phyloP scores from a whole-genome alignment of 2,797 vertebrate genomes.

The Chelmon rostratus region DNA sequence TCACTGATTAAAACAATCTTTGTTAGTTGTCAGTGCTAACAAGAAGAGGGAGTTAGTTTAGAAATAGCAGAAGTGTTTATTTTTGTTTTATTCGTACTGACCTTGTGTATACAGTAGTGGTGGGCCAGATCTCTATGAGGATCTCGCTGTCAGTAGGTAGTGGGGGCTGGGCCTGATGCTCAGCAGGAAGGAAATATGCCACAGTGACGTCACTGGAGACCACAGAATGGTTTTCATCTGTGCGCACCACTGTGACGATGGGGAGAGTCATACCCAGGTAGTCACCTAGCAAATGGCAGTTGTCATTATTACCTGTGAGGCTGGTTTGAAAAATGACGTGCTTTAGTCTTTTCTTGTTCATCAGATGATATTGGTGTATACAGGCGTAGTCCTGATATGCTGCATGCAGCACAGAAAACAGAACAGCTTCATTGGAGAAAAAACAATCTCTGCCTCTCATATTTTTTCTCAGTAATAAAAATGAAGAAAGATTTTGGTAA shows the following conservation, averaged over 20 bases:
- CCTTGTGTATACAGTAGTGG: conserved; percentile 88
- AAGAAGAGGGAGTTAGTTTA: not conserved
- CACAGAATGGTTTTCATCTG: conserved; percentile 77
- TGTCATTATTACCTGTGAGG: not conserved
- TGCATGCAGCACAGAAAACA: no score
- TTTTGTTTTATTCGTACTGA: conserved; percentile 59
- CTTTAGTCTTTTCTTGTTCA: no score
- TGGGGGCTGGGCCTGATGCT: conserved; percentile 88
- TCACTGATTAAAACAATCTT: not conserved
- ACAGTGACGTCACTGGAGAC: conserved; percentile 85
- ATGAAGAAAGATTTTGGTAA: no score
- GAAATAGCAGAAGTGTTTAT: not conserved
- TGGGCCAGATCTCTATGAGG: conserved; percentile 90
- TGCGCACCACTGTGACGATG: conserved; percentile 90
- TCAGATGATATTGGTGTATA: no score
- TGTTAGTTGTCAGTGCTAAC: not conserved
- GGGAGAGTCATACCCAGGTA: conserved; percentile 93
- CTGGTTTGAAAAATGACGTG: not conserved
- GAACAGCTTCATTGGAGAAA: no score
- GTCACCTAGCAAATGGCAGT: conserved; percentile 72
- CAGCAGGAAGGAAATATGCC: conserved; percentile 89
- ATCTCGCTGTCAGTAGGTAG: conserved; percentile 87
- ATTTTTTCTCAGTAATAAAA: no score
- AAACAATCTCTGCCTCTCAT: no score
- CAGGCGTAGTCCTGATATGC: no score